A percentile compares a stretch with the other conserved stretches of the same genome.
Conservation (phyloP, 2,888 invertebrate genomes). For the Coenonympha glycerion region DNA sequence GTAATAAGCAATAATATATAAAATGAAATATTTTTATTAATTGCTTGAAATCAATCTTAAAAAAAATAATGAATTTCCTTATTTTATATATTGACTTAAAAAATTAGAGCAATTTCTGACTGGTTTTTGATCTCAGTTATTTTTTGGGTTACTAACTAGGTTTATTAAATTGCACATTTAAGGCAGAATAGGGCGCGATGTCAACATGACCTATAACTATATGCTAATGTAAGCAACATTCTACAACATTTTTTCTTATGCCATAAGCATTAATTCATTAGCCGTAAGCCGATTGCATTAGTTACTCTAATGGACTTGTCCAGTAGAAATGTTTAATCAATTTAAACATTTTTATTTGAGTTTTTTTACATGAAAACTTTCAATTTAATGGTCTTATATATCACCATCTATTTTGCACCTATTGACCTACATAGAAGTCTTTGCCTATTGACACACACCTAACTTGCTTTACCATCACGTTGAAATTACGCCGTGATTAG, state of each 20-base stretch:
- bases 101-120: background rate
- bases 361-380: no score
- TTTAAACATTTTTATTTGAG: background rate
- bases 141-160: background rate
- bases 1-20: no score
- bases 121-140: constrained; percentile 4
- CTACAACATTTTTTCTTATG: constrained; percentile 2
- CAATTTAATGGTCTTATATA: no score
- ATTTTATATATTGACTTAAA: background rate
- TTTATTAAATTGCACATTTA: background rate
- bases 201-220: background rate
- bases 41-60: no score
- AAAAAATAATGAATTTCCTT: no score
- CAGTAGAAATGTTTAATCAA: background rate
- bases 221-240: background rate
- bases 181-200: background rate
- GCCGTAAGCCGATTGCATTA: background rate
- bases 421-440: no score
- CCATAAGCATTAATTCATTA: background rate
- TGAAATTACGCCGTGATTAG: no score
- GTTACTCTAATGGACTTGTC: background rate
- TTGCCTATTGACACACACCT: no score
- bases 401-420: no score
- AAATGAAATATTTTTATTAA: no score
- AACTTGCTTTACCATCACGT: no score